Conservation (phyloP, 2,888 invertebrate species). For the Conops quadrifasciatus region DNA sequence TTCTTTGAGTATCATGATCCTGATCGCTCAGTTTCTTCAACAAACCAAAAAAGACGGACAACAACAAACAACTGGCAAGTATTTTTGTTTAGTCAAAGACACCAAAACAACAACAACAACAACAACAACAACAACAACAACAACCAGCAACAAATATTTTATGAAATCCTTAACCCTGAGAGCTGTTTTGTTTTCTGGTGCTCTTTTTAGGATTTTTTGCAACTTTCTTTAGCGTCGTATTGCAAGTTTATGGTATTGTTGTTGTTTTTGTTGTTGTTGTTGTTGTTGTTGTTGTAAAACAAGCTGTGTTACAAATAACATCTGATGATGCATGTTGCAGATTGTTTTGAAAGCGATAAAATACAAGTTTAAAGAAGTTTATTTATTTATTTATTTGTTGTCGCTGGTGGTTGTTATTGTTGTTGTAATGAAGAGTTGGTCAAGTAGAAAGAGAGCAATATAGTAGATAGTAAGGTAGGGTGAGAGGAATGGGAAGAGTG, state of each 20-base stretch:
- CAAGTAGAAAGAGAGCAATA: too few species aligned
- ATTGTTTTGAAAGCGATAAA: constrained; percentile 35
- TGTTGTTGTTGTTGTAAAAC: constrained; percentile 16
- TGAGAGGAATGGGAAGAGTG: not conserved
- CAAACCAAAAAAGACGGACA: constrained; percentile 34
- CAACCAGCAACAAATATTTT: too few species aligned
- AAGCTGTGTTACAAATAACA: constrained; percentile 30
- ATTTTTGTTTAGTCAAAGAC: not conserved
- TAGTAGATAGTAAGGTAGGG: not conserved
- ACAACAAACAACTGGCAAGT: constrained; percentile 7
- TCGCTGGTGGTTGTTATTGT: not conserved
- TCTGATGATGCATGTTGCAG: constrained; percentile 33
- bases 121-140: not conserved
- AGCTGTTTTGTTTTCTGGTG: not conserved
- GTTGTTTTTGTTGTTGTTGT: constrained; percentile 4
- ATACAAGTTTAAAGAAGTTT: constrained; percentile 25
- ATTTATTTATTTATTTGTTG: constrained; percentile 26
- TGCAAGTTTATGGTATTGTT: not conserved
- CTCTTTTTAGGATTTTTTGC: not conserved
- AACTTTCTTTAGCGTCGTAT: not conserved
- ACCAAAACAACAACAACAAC: constrained; percentile 4
- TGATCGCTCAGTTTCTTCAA: constrained; percentile 18
- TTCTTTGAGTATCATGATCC: too few species aligned
- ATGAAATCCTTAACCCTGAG: not conserved
- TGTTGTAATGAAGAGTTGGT: too few species aligned